Base-by-base conservation (phyloP, 2,113 vertebrate genomes). In the Orthonyx spaldingii region DNA sequence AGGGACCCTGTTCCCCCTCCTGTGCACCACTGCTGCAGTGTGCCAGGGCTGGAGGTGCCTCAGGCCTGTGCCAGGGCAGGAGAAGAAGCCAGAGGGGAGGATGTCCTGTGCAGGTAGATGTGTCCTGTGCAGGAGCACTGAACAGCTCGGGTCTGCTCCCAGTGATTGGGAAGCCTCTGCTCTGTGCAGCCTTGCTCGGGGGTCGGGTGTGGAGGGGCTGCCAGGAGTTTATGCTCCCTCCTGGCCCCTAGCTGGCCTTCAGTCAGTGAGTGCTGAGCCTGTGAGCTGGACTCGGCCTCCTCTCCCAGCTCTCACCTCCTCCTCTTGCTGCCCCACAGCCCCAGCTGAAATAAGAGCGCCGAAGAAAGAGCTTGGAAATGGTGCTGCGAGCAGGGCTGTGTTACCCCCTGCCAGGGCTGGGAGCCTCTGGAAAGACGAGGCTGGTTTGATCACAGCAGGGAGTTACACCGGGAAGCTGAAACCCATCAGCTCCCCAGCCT, bases 121-220 rank as follows among this genome's bases (percentile, higher is more conserved):
- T 55, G 52, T 37, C 26, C 49, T 11, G 49, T 26, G 70, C 72
- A 66, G 78, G 21, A 84, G 61, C 2, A 2, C 63, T 2, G 6
- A 74, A 55, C 52, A 70, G 42, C 37, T 39, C 0, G 0, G 30
- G 32, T 39, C 28, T 91, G 52, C 44, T 59, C 35, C 13, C 46
- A 2, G 32, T n/a, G 57, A 5, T 4, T 14, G 20, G 37, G 74
- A 47, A 88, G 14, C 11, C 2, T 1, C 44, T 87, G 41, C 41
- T 64, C 33, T 33, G 7, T 44, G 41, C 24, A 49, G 55, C 37
- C 24, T 55, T 52, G 41, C 22, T 60, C 0, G 0, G 32, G 42
- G 21, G 2, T 20, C 0, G 0, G 10, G 10, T 70, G 56, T 57
- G 52, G 59, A 50, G 50, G 13, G 11, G 33, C 1, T 72, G 26